A percentile compares a stretch with the other conserved stretches of the same genome.
Conservation (phyloP, 2,113 vertebrate species). For the Thinocorus orbignyianus region DNA sequence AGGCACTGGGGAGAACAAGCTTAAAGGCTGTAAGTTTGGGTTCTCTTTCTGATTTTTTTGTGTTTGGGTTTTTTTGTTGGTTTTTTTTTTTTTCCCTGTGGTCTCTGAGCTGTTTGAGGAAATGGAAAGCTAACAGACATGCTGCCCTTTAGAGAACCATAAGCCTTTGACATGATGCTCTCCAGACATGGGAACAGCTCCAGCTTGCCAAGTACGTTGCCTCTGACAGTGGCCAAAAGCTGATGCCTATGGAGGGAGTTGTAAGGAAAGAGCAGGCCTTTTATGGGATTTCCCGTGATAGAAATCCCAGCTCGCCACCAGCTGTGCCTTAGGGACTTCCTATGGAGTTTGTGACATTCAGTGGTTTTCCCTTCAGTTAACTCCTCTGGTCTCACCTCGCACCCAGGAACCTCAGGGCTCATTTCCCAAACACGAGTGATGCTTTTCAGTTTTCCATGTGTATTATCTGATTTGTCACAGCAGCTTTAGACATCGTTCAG, state of each 20-base stretch:
- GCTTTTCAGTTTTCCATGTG: not conserved
- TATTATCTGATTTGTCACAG: not conserved
- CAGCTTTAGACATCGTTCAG: not conserved
- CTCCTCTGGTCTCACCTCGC: not conserved
- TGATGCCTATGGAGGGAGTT: not conserved
- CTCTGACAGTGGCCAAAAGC: not conserved
- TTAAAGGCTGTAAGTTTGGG: not conserved
- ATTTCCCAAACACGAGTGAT: not conserved
- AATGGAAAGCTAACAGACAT: not conserved
- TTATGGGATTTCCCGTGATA: not conserved
- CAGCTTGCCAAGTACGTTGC: not conserved
- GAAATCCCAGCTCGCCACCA: not conserved
- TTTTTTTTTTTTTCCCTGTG: not conserved
- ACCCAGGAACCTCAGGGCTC: not conserved
- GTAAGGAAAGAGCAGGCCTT: not conserved
- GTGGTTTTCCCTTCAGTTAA: not conserved
- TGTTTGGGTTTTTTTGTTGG: too few species aligned
- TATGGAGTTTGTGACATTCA: not conserved
- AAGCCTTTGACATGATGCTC: not conserved
- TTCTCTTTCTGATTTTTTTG: not conserved
- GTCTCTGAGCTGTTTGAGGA: not conserved
- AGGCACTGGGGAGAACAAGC: not conserved
- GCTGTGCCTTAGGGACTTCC: not conserved
- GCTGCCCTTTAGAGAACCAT: accelerated
- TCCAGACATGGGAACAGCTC: not conserved